Evolutionary conservation across 2,113 vertebrate species (phyloP).

Genomic region (Cololabis saira): DNA sequence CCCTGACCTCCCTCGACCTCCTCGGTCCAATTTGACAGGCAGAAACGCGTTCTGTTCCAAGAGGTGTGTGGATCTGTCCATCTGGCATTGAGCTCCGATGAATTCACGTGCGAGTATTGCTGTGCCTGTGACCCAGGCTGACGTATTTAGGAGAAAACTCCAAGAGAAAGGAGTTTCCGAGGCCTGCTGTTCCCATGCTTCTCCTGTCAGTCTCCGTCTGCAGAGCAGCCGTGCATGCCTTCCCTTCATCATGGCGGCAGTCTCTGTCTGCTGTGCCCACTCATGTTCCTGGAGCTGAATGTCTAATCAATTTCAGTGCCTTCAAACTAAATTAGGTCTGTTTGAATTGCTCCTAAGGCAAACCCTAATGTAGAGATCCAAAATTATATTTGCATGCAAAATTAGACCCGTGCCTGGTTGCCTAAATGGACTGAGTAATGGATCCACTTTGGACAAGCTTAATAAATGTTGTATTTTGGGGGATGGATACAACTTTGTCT

Average conservation of each 20-base stretch:
- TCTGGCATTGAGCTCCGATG: constrained; percentile 40
- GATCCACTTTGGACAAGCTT: neutral
- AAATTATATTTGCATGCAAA: constrained; percentile 4
- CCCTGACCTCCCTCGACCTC: constrained; percentile 63
- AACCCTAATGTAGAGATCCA: constrained; percentile 12
- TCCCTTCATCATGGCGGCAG: constrained; percentile 33
- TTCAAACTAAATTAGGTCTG: constrained; percentile 32
- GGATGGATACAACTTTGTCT: too few relatives aligned
- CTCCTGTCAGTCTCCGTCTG: constrained; percentile 48
- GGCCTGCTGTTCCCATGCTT: constrained; percentile 25
- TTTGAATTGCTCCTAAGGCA: constrained; percentile 21
- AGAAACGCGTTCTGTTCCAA: constrained; percentile 47
- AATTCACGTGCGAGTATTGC: constrained; percentile 48
- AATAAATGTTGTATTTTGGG: neutral
- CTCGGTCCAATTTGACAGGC: constrained; percentile 55
- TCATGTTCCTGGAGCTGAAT: constrained; percentile 34
- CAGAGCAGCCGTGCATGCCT: constrained; percentile 52
- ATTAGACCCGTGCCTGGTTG: neutral
- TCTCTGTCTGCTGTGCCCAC: constrained; percentile 19
- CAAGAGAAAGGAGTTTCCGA: constrained; percentile 53
- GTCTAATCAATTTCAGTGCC: constrained; percentile 40
- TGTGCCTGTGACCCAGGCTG: constrained; percentile 55
- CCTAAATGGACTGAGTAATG: neutral
- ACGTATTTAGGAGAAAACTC: constrained; percentile 33
- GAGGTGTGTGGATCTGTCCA: constrained; percentile 52